phyloP scores from a whole-genome alignment of 1,140 invertebrate species.

The Hyposmocoma kahamanoa region DNA sequence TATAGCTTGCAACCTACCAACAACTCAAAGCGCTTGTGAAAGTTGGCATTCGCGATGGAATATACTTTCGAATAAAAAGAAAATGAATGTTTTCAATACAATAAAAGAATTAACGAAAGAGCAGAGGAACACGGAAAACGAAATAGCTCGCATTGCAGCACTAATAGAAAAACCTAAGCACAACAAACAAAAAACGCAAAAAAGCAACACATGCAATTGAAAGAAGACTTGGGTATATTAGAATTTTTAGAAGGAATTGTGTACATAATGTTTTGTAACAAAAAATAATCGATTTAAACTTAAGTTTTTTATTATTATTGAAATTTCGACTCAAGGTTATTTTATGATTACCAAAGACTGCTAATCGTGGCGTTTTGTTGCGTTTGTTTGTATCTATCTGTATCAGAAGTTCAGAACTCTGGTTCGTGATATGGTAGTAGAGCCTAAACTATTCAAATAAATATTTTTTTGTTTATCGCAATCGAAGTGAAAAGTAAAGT shows the following conservation, averaged over 20 bases:
- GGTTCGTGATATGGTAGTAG: too few species aligned
- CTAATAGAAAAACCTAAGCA: background rate
- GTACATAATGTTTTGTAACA: background rate
- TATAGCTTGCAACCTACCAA: background rate
- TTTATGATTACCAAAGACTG: too few species aligned
- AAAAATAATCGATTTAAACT: background rate
- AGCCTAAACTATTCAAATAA: too few species aligned
- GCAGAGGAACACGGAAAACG: background rate
- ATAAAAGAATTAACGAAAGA: background rate
- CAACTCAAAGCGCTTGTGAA: background rate
- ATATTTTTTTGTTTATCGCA: too few species aligned
- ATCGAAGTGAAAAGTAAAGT: too few species aligned
- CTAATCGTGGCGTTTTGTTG: too few species aligned
- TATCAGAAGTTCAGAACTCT: too few species aligned
- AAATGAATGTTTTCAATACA: background rate
- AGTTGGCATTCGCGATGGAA: background rate
- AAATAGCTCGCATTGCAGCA: background rate
- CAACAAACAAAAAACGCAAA: background rate
- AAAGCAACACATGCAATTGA: background rate
- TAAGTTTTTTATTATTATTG: too few species aligned
- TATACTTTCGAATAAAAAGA: background rate
- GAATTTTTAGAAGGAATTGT: background rate
- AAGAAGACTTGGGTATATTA: background rate
- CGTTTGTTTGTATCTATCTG: too few species aligned
- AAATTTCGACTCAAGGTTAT: too few species aligned